Percentiles rank a stretch among this genome's conserved stretches.
Conservation (phyloP, 2,113 vertebrate species). For the Tiliqua scincoides region DNA sequence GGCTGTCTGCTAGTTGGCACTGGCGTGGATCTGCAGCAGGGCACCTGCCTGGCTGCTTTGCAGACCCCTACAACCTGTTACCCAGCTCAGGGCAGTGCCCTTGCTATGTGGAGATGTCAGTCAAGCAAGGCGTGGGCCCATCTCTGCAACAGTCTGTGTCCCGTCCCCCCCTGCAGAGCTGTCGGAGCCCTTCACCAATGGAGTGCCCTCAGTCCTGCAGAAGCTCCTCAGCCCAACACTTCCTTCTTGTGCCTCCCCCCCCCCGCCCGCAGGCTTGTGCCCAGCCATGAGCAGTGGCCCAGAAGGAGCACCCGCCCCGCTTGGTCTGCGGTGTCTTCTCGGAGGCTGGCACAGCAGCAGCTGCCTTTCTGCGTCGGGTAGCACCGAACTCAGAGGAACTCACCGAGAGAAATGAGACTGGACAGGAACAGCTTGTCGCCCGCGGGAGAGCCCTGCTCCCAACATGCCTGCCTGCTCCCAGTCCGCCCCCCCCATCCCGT, state of each 20-base stretch:
- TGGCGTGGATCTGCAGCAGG: too few relatives aligned
- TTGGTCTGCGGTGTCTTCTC: not conserved
- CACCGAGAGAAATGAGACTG: not conserved
- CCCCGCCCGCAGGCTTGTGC: too few relatives aligned
- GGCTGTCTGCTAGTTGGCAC: slow-evolving; percentile 76
- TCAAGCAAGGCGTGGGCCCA: not conserved
- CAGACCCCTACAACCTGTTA: not conserved
- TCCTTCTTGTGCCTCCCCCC: too few relatives aligned
- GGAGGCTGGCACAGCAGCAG: not conserved
- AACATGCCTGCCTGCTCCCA: not conserved
- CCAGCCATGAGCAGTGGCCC: not conserved
- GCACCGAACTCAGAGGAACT: not conserved
- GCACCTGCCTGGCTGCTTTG: too few relatives aligned
- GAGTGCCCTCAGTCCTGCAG: too few relatives aligned
- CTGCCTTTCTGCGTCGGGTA: not conserved
- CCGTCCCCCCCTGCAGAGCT: not conserved
- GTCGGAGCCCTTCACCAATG: too few relatives aligned
- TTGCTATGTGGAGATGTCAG: too few relatives aligned
- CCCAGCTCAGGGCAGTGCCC: too few relatives aligned
- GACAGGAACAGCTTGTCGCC: slow-evolving; percentile 1
- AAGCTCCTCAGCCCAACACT: too few relatives aligned
- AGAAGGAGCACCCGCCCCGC: not conserved
- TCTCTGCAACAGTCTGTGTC: not conserved
- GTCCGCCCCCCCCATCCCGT: too few relatives aligned
- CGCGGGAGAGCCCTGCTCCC: not conserved